A percentile compares a stretch with the other conserved stretches of the same genome.
Conservation (phyloP, 2,888 invertebrate species). For the Apamea monoglypha region DNA sequence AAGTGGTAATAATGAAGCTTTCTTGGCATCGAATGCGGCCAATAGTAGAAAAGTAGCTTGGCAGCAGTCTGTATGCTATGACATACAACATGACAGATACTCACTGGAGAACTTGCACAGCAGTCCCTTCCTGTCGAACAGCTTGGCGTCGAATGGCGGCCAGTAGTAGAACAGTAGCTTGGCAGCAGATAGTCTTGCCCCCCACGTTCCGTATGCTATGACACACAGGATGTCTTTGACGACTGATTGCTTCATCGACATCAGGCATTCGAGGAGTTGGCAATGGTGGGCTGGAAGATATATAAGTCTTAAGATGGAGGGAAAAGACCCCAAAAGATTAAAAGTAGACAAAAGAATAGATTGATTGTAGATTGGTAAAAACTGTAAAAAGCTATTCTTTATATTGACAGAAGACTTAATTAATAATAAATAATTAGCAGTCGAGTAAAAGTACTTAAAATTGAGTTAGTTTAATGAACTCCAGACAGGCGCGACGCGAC, state of each 20-base stretch:
- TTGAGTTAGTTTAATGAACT: neutral
- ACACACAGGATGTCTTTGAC: slow-evolving; percentile 98
- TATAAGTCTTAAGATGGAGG: neutral
- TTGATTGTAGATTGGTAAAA: neutral
- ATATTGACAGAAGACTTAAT: neutral
- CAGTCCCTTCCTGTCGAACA: slow-evolving; percentile 96
- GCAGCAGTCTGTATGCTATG: slow-evolving; percentile 99
- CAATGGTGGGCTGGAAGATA: slow-evolving; percentile 96
- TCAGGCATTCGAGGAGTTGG: slow-evolving; percentile 98
- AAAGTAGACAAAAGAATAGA: neutral
- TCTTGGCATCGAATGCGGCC: no score
- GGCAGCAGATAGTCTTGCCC: slow-evolving; percentile 98
- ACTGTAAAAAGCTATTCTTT: no score
- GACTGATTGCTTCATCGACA: slow-evolving; percentile 97
- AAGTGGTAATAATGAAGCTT: neutral
- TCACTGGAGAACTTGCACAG: slow-evolving; percentile 96
- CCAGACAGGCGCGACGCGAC: no score
- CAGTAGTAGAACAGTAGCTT: slow-evolving; percentile 99
- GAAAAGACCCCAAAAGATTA: neutral
- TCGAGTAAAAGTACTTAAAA: neutral
- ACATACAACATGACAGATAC: slow-evolving; percentile 89
- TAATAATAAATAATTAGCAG: neutral
- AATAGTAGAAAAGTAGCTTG: slow-evolving; percentile 95
- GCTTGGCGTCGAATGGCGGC: slow-evolving; percentile 98
- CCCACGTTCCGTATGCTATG: slow-evolving; percentile 98